Percentiles rank a stretch among this genome's conserved stretches.
Evolutionary conservation across 2,888 invertebrate genomes (phyloP).

Genomic region (Sesamia inferens): DNA sequence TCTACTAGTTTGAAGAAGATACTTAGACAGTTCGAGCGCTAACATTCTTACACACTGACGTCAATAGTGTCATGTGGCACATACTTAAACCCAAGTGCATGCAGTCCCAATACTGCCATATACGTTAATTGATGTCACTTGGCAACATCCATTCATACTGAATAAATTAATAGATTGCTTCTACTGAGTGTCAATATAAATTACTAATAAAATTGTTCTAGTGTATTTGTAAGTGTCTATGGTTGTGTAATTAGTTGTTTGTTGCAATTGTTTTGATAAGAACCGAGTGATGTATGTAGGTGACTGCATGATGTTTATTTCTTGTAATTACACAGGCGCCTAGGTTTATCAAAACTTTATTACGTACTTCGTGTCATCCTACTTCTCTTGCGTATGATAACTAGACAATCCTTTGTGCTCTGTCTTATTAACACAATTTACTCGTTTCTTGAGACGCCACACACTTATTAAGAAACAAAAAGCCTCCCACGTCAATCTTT

Average conservation of each 20-base stretch:
- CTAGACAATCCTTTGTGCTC: conserved; percentile 1
- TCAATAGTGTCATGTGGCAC: conserved; percentile 53
- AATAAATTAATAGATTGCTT: conserved; percentile 53
- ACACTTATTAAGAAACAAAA: conserved; percentile 10
- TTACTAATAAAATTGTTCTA: conserved; percentile 47
- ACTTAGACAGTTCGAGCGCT: conserved; percentile 34
- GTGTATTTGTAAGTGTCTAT: conserved; percentile 35
- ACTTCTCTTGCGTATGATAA: conserved; percentile 22
- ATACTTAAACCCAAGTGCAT: conserved; percentile 52
- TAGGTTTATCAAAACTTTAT: conserved; percentile 43
- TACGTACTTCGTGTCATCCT: conserved; percentile 29
- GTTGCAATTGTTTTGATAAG: conserved; percentile 57
- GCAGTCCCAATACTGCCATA: conserved; percentile 30
- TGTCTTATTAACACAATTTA: conserved; percentile 5
- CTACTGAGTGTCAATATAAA: conserved; percentile 47
- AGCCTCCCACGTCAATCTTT: conserved; percentile 31
- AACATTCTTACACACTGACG: conserved; percentile 52
- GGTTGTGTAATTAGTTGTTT: conserved; percentile 53
- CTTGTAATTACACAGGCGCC: conserved; percentile 49
- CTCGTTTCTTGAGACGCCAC: background rate
- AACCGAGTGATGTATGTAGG: conserved; percentile 44
- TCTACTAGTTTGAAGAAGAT: conserved; percentile 21
- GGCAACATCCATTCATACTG: conserved; percentile 52
- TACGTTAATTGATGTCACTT: conserved; percentile 54
- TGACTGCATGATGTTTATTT: conserved; percentile 41